Base-by-base conservation (phyloP, 2,113 vertebrate species). In the Azemiops feae region DNA sequence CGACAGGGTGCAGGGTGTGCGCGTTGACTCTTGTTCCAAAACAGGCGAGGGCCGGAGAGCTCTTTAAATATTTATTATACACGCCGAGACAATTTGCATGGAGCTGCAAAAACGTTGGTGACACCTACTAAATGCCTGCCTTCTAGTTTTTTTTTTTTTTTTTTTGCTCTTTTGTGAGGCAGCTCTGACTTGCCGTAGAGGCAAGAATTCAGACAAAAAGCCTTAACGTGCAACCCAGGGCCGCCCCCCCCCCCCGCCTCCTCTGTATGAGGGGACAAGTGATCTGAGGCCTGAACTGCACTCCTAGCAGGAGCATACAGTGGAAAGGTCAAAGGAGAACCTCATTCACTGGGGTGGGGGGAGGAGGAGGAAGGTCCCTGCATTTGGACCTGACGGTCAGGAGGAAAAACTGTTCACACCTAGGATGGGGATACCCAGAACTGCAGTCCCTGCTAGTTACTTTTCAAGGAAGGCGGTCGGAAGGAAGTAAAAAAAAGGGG, bases 1-100 rank as follows among this genome's bases (percentile, higher is more conserved):
- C 95, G 94, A 88, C 96, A 97, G 93, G 94, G 88, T 97, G 93
- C 94, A 97, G 95, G 97, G 93, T 92, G 96, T 92, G 69, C 96
- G 96, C 96, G 96, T 96, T 97, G 94, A 85, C 96, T 88, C 91
- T 94, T 92, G 95, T 93, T 97, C 96, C 96, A 96, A 50, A 96
- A 95, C 95, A 94, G 92, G 89, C 95, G 50, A 58, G 10, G 47
- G 25, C 39, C 34, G 18, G 89, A 91, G 87, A 3, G 1, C 0
- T 4, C 90, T 95, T 96, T 94, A 96, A 96, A 58, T 95, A 5
- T 11, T 60, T 34, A n/a, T 60, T 34, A n/a, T 12, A 92, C 16
- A 23, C 20, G 7, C 7, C 34, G 52, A 43, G 45, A 58, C 1
- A 89, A 4, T 96, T 96, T 96, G 90, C 16, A 0, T 95, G 89